A percentile compares a stretch with the other conserved stretches of the same genome.
Conservation (phyloP, 2,113 vertebrate genomes). For the Sander vitreus region DNA sequence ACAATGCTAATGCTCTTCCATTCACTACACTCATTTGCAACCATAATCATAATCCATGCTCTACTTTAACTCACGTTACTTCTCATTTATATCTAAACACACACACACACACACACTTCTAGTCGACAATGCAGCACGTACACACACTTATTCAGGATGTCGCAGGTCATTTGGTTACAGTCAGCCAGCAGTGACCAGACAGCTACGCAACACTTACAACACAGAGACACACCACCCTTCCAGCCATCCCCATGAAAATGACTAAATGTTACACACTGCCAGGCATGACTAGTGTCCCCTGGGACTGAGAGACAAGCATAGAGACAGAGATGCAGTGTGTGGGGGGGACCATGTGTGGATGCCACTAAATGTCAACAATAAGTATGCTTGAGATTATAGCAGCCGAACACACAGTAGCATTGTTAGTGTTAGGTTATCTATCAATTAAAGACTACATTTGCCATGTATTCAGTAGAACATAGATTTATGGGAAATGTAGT, state of each 20-base stretch:
- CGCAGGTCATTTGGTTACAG: constrained; percentile 30
- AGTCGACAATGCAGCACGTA: neutral
- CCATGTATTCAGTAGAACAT: too few relatives aligned
- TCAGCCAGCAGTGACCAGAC: constrained; percentile 14
- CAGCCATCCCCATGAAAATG: neutral
- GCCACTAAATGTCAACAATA: neutral
- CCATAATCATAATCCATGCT: neutral
- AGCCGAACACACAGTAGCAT: neutral
- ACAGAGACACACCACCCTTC: neutral
- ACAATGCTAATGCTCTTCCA: neutral
- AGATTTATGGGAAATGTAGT: neutral
- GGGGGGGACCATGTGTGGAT: neutral
- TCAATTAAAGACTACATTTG: neutral
- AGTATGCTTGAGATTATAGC: neutral
- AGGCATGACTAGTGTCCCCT: constrained; percentile 2
- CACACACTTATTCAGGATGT: neutral
- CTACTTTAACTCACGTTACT: too few relatives aligned
- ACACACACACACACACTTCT: neutral
- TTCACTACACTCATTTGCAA: neutral
- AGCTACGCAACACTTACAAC: constrained; percentile 9
- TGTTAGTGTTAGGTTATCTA: neutral
- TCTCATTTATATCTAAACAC: too few relatives aligned
- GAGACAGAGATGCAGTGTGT: neutral
- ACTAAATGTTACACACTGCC: neutral
- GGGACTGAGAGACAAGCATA: neutral